Evolutionary conservation across 1,140 invertebrate species (phyloP), one percentile per base, ranked within the genome.

Genomic region (Pristionchus pacificus): DNA sequence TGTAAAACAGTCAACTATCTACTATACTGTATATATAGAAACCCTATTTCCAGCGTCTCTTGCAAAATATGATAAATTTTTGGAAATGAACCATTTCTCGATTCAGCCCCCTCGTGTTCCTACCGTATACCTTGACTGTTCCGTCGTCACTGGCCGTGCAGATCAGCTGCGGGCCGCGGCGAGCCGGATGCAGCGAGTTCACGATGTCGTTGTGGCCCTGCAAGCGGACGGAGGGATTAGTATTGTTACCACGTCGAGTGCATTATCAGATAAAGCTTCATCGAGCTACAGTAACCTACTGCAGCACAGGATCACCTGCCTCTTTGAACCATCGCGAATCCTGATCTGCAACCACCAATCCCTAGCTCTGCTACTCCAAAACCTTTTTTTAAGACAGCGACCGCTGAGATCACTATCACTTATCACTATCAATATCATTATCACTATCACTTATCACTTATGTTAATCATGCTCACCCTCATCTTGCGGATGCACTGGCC

Each of bases 91-190:
- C n/a, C 29, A 64, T 74, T 70, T 61, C 25, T 69, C 27, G 3
- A 67, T 38, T 68, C 74, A 96, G 88, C 84, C 91, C 90, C 65
- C 98, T 89, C 14, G 91, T 49, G 38, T 49, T 6, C 49, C 29
- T 49, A n/a, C n/a, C n/a, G n/a, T n/a, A n/a, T n/a, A 65, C 63
- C 58, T 69, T 69, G 19, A 62, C 67, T 27, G n/a, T 93, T 69
- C 91, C 92, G 85, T 99, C 97, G 86, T 99, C 97, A 77, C 92
- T 91, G 13, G 91, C 96, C 72, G 93, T 96, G 60, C 92, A 93
- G 10, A 98, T 85, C 49, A 95, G 84, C 74, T 92, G 91, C 15
- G 92, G 91, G 10, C 94, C 95, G 82, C 94, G 85, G 78, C 95
- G 87, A 24, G 93, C 91, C 28, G 87, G 85, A 79, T 90, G 89